These are phyloP conservation scores for Dicyrtomina minuta DNA, from an alignment of 2,888 invertebrate genomes.

Conservation along the genomic window DNA sequence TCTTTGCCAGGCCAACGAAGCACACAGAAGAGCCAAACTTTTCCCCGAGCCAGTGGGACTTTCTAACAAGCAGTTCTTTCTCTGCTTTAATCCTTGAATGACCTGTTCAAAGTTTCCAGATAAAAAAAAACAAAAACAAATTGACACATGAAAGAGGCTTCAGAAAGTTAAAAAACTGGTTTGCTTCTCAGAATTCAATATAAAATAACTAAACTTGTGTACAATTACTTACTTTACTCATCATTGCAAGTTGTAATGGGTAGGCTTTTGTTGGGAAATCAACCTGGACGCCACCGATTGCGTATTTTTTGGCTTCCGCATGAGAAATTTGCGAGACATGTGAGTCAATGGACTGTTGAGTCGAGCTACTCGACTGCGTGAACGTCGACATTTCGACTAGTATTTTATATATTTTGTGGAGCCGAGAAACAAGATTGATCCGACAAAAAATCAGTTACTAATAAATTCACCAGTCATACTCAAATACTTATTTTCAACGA, in stretches of 20 bases:
- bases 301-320: slow-evolving; percentile 41
- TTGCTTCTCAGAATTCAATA: too few species aligned
- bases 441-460: too few species aligned
- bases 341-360: too few species aligned
- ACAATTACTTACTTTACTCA: slow-evolving; percentile 63
- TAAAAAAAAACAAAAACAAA: too few species aligned
- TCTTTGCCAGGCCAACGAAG: slow-evolving; percentile 71
- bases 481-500: too few species aligned
- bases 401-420: too few species aligned
- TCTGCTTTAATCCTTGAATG: slow-evolving; percentile 65
- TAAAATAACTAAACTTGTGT: neutral
- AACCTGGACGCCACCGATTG: slow-evolving; percentile 66
- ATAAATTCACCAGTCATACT: too few species aligned
- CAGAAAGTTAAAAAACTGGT: too few species aligned
- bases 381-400: too few species aligned
- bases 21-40: slow-evolving; percentile 73
- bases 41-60: slow-evolving; percentile 84
- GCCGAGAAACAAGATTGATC: too few species aligned
- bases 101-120: slow-evolving; percentile 60
- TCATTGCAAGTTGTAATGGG: slow-evolving; percentile 71
- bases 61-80: slow-evolving; percentile 71
- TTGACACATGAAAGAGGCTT: neutral
- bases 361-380: too few species aligned
- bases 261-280: slow-evolving; percentile 72
- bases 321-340: too few species aligned